A percentile compares a stretch with the other conserved stretches of the same genome.
Conservation (phyloP, 2,797 vertebrate species). For the Chelonia mydas region DNA sequence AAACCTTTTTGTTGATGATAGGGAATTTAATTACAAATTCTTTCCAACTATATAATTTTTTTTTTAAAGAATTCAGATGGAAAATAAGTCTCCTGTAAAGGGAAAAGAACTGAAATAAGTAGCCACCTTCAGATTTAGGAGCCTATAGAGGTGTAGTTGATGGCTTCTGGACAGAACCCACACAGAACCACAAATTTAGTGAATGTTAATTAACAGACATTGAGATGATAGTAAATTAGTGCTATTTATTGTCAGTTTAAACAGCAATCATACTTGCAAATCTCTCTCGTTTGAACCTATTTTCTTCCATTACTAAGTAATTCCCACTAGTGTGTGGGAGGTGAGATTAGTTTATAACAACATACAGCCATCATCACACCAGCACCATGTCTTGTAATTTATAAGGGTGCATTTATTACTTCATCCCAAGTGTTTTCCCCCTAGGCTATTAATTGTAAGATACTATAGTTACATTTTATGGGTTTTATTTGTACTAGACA, state of each 20-base stretch:
- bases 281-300: background rate
- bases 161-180: background rate
- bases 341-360: background rate
- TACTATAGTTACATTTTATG: background rate
- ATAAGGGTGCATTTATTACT: background rate
- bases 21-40: background rate
- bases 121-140: background rate
- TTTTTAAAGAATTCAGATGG: background rate
- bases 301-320: background rate
- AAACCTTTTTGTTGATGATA: background rate
- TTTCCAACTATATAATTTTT: background rate
- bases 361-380: background rate
- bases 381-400: background rate
- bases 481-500: background rate
- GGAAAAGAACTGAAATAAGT: background rate
- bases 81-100: background rate
- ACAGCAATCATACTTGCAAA: background rate
- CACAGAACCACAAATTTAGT: background rate
- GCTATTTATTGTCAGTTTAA: background rate
- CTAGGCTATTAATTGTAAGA: background rate
- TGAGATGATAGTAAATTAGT: background rate
- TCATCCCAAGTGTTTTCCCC: background rate
- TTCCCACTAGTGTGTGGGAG: background rate
- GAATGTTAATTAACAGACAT: background rate
- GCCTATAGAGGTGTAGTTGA: background rate